Conservation (phyloP, 2,797 vertebrate species). For the Pangasius krempfi region DNA sequence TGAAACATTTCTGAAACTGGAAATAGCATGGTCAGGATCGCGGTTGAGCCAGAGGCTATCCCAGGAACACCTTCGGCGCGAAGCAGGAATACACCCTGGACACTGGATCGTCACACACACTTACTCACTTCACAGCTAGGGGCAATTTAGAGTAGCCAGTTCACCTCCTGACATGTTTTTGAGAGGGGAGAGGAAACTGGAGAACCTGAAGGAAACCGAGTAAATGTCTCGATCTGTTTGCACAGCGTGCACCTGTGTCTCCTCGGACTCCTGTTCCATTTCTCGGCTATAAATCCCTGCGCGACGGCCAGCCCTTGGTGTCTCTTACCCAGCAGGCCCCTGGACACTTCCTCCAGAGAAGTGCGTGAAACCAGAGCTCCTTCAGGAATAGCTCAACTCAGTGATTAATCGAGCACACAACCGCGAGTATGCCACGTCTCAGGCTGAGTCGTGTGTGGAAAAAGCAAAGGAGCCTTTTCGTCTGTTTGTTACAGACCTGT, state of each 20-base stretch:
- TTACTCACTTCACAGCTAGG: background rate
- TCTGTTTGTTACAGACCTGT: background rate
- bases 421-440: constrained; percentile 50
- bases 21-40: background rate
- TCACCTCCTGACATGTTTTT: background rate
- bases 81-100: background rate
- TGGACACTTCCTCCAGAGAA: constrained; percentile 35
- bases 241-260: background rate
- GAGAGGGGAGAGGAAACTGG: background rate
- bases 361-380: constrained; percentile 48
- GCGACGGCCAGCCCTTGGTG: constrained; percentile 20
- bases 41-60: background rate
- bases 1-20: background rate
- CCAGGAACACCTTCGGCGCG: background rate
- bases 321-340: constrained; percentile 25
- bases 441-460: background rate
- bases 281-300: constrained; percentile 3
- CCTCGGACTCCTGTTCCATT: constrained; percentile 34
- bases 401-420: constrained; percentile 61
- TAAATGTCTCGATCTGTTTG: background rate
- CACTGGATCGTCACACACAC: background rate
- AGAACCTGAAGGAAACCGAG: background rate
- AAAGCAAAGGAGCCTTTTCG: background rate
- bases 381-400: constrained; percentile 66
- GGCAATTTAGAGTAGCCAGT: background rate